phyloP scores from a whole-genome alignment of 2,113 vertebrate genomes.

The Willisornis vidua region DNA sequence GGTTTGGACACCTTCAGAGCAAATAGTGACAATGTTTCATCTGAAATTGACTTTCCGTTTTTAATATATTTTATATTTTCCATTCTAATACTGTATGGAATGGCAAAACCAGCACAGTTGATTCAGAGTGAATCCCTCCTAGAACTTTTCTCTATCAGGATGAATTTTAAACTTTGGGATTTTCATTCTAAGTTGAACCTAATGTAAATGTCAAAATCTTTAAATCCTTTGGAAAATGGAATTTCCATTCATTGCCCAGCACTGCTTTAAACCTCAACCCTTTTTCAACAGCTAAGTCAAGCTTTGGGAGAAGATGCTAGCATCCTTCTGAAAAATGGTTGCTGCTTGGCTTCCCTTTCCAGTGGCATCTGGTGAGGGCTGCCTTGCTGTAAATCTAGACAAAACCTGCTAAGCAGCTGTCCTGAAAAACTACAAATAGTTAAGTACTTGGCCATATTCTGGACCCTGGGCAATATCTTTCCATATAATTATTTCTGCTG shows the following conservation, averaged over 20 bases:
- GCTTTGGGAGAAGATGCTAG: background rate
- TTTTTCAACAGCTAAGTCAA: background rate
- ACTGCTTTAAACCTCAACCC: background rate
- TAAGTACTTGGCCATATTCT: constrained; percentile 40
- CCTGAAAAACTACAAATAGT: constrained; percentile 30
- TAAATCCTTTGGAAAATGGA: background rate
- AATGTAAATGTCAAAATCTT: background rate
- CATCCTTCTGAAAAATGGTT: background rate
- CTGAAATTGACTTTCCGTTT: constrained; percentile 1
- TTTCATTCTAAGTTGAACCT: background rate
- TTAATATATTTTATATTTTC: background rate
- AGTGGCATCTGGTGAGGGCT: background rate
- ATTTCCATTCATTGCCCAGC: background rate
- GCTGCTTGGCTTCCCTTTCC: background rate
- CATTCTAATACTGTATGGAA: background rate
- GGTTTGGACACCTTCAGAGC: background rate
- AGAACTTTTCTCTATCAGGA: background rate
- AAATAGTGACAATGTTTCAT: background rate
- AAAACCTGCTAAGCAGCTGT: constrained; percentile 12
- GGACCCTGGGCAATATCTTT: constrained; percentile 62
- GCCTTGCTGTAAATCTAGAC: background rate
- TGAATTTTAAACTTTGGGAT: background rate
- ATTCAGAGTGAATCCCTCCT: background rate
- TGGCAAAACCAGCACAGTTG: background rate
- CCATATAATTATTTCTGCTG: constrained; percentile 73